Conservation (phyloP, 2,888 invertebrate species). For the Yponomeuta plumbellus region DNA sequence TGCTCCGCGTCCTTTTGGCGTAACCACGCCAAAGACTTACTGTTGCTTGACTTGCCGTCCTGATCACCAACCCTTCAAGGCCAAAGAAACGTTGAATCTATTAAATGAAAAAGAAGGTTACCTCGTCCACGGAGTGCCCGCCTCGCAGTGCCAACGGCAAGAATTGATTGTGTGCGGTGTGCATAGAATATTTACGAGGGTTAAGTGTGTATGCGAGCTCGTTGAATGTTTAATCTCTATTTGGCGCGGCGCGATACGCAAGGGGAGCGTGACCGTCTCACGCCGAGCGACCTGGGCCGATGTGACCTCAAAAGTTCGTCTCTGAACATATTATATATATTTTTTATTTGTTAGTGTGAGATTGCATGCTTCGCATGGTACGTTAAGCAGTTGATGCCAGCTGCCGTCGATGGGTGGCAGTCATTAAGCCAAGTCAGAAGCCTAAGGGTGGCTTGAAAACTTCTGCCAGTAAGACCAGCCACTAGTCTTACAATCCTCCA, state of each 20-base stretch:
- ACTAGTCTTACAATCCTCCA: no score
- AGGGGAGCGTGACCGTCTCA: neutral
- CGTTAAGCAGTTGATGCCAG: no score
- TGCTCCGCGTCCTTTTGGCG: no score
- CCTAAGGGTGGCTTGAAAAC: no score
- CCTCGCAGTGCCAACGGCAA: conserved; percentile 30
- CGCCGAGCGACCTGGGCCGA: neutral
- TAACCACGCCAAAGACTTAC: no score
- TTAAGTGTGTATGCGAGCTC: conserved; percentile 73
- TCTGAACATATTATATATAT: no score
- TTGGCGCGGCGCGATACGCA: conserved; percentile 38
- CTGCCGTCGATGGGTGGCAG: no score
- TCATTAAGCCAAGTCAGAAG: no score
- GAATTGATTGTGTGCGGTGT: conserved; percentile 72
- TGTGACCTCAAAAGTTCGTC: neutral
- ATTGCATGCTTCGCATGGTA: no score
- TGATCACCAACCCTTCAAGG: neutral
- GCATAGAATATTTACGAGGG: conserved; percentile 72
- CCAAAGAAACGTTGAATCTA: neutral
- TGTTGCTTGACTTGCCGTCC: no score
- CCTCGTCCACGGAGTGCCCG: neutral
- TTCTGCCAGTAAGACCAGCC: no score
- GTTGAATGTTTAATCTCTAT: conserved; percentile 74
- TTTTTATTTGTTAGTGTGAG: no score
- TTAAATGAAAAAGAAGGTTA: neutral